phyloP scores from a whole-genome alignment of 2,113 vertebrate species.

The Helogale parvula region DNA sequence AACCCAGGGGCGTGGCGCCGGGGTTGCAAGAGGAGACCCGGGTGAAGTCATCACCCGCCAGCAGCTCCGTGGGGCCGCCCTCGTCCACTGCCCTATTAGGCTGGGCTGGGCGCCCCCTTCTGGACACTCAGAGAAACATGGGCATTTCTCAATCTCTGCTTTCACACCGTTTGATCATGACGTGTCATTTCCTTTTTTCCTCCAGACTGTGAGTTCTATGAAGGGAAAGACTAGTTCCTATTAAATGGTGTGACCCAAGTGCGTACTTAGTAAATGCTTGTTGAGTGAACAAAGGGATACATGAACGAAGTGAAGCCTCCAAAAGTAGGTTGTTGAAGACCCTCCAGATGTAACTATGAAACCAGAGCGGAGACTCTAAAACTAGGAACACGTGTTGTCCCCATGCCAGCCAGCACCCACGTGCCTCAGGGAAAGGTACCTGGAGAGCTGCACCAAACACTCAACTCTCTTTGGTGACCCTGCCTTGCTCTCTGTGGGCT shows the following conservation, averaged over 20 bases:
- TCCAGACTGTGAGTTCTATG: not conserved
- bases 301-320: not conserved
- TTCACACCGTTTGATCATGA: not conserved
- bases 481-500: not conserved
- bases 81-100: accelerated
- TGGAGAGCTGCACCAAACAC: not conserved
- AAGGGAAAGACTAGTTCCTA: no score
- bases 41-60: not conserved
- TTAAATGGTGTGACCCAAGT: not conserved
- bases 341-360: not conserved
- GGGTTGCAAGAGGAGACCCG: not conserved
- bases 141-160: not conserved
- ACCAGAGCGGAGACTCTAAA: not conserved
- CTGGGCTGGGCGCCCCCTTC: not conserved
- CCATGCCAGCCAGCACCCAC: accelerated
- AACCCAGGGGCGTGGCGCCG: not conserved
- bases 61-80: no score
- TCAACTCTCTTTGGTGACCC: not conserved
- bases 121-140: not conserved
- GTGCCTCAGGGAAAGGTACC: not conserved
- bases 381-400: no score
- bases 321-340: not conserved
- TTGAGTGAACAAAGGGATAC: not conserved
- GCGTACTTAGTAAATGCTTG: not conserved
- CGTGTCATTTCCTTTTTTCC: not conserved